Conservation (phyloP, 2,888 invertebrate genomes). For the Dione juno region DNA sequence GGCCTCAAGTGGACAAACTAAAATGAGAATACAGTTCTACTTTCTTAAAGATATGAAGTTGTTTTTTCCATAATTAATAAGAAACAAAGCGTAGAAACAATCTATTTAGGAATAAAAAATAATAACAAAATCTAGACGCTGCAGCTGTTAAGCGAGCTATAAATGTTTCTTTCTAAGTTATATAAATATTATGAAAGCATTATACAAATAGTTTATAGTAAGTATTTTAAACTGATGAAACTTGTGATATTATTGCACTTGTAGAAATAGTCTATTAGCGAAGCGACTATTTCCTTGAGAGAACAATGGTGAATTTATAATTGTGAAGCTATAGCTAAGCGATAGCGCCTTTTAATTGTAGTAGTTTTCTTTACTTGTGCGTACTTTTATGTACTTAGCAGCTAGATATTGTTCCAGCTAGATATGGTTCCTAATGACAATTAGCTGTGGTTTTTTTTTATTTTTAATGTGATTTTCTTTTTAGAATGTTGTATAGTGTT, state of each 20-base stretch:
- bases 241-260: constrained; percentile 7
- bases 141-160: background rate
- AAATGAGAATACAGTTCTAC: too few species aligned
- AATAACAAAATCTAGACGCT: background rate
- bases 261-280: constrained; percentile 3
- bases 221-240: constrained; percentile 23
- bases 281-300: constrained; percentile 18
- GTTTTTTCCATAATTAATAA: background rate
- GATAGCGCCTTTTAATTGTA: constrained; percentile 28
- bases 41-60: too few species aligned
- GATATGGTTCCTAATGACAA: background rate
- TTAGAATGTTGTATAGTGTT: too few species aligned
- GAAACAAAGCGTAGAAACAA: background rate
- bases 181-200: constrained; percentile 23
- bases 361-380: constrained; percentile 22
- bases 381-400: too few species aligned
- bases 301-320: constrained; percentile 22
- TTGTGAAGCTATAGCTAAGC: background rate
- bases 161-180: background rate
- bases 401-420: background rate
- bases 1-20: too few species aligned
- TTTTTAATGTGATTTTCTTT: too few species aligned
- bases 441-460: background rate
- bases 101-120: constrained; percentile 1
- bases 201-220: background rate